Percentiles rank a stretch among this genome's conserved stretches.
These are phyloP conservation scores for Diorhabda elongata DNA, from an alignment of 1,140 invertebrate genomes.

Conservation along the genomic window DNA sequence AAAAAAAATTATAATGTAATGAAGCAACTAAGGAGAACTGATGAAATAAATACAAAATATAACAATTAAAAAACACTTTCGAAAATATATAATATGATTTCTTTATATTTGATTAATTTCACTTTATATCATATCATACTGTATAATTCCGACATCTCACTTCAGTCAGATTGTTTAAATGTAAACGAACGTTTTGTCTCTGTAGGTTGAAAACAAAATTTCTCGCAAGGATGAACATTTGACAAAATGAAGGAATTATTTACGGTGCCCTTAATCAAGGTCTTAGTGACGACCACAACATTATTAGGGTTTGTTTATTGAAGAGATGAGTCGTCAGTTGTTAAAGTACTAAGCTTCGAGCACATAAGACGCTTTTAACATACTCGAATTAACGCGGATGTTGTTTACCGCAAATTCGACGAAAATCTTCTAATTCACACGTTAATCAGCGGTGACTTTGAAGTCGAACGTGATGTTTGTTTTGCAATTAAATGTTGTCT, in stretches of 20 bases:
- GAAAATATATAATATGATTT: no score
- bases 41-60: no score
- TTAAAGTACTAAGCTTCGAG: not conserved
- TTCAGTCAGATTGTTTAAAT: not conserved
- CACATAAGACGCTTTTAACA: constrained; percentile 7
- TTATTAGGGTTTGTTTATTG: constrained; percentile 18
- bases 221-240: constrained; percentile 4
- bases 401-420: not conserved
- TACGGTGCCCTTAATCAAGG: constrained; percentile 13
- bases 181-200: not conserved
- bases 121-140: not conserved
- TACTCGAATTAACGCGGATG: not conserved
- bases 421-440: constrained; percentile 2
- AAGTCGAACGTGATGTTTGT: not conserved
- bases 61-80: no score
- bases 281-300: constrained; percentile 10
- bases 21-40: no score
- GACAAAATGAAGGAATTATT: not conserved
- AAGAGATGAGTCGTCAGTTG: constrained; percentile 10
- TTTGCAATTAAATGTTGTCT: no score
- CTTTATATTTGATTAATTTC: no score
- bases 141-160: not conserved
- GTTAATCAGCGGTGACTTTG: not conserved
- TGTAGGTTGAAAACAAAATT: not conserved
- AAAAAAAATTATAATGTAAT: no score